Conservation (phyloP, 2,797 vertebrate species). For the Picus viridis region DNA sequence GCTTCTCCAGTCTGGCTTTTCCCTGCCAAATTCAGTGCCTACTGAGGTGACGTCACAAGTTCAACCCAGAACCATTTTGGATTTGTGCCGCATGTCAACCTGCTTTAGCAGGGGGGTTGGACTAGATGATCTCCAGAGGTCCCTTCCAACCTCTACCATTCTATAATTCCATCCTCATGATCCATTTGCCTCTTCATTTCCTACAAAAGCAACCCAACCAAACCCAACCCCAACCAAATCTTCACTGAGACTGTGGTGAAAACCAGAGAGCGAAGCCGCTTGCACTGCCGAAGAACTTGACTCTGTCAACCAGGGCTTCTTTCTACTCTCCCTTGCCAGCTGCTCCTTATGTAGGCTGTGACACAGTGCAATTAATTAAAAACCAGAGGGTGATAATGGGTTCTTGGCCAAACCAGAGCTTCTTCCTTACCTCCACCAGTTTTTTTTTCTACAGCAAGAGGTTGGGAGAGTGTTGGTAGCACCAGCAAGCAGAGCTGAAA, state of each 20-base stretch:
- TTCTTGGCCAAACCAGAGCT: not conserved
- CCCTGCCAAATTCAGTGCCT: constrained; percentile 70
- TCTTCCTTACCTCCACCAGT: not conserved
- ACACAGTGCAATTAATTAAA: not conserved
- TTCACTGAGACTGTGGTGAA: not conserved
- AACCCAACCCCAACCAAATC: not conserved
- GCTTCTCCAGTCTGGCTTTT: constrained; percentile 25
- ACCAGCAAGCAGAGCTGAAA: rapidly evolving
- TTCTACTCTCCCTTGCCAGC: constrained; percentile 42
- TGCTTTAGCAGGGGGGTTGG: no score
- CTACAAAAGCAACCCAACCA: not conserved
- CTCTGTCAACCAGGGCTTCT: constrained; percentile 80
- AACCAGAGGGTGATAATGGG: rapidly evolving
- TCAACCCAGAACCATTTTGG: constrained; percentile 1
- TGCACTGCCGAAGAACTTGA: constrained; percentile 74
- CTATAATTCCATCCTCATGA: no score
- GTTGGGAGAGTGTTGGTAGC: rapidly evolving
- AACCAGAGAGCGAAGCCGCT: constrained; percentile 19
- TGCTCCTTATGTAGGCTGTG: not conserved
- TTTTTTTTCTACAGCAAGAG: not conserved
- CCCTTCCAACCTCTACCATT: no score
- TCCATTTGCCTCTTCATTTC: not conserved
- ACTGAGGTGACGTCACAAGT: constrained; percentile 51
- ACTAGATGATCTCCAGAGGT: no score
- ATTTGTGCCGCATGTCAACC: constrained; percentile 7